These are phyloP conservation scores for Dendrolimus kikuchii DNA, from an alignment of 1,140 invertebrate genomes.

Conservation along the genomic window DNA sequence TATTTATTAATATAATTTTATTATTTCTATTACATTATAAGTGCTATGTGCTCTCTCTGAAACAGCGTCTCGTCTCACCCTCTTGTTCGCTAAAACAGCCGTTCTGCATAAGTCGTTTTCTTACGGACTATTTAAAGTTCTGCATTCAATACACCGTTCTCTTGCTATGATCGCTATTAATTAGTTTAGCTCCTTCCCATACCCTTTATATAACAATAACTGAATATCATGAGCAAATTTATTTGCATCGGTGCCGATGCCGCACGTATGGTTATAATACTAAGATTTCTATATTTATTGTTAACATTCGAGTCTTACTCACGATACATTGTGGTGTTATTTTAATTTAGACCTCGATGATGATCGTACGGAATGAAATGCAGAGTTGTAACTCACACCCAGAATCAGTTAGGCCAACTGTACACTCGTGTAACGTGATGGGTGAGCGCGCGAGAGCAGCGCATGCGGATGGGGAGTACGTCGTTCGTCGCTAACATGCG, in stretches of 20 bases:
- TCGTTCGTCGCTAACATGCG: slow-evolving; percentile 26
- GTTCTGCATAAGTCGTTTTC: too few species aligned
- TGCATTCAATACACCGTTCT: too few species aligned
- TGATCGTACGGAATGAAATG: slow-evolving; percentile 9
- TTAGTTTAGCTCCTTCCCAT: too few species aligned
- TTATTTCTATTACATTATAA: slow-evolving; percentile 51
- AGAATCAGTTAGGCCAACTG: slow-evolving; percentile 27
- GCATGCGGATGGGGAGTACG: slow-evolving; percentile 7
- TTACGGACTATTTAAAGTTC: too few species aligned
- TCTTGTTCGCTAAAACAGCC: too few species aligned
- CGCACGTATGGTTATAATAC: too few species aligned
- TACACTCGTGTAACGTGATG: background rate
- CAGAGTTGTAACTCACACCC: slow-evolving; percentile 17
- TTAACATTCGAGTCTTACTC: slow-evolving; percentile 8
- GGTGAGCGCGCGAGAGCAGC: slow-evolving; percentile 3
- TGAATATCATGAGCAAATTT: too few species aligned
- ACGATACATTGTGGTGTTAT: slow-evolving; percentile 9
- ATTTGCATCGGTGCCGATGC: too few species aligned
- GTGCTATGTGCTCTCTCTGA: slow-evolving; percentile 43
- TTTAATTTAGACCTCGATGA: slow-evolving; percentile 15
- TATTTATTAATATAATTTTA: slow-evolving; percentile 53
- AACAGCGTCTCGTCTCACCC: slow-evolving; percentile 22
- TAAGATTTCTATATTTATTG: slow-evolving; percentile 20
- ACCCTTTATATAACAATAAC: too few species aligned
- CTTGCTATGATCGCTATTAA: too few species aligned